phyloP scores from a whole-genome alignment of 2,113 vertebrate species.

The Capricornis sumatraensis region DNA sequence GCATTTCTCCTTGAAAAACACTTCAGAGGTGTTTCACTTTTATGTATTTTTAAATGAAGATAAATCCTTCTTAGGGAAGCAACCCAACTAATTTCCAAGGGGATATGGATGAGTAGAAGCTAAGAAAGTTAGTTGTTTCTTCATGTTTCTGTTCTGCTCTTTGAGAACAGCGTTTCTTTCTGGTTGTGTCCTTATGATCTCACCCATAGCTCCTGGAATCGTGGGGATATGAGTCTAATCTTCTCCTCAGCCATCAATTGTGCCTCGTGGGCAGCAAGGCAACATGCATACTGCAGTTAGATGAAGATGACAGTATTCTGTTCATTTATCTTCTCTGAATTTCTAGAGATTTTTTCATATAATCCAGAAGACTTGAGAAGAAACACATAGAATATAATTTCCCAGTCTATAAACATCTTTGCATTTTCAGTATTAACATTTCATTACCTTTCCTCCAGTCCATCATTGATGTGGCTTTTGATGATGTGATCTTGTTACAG shows the following conservation, averaged over 20 bases:
- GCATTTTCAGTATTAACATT: constrained; percentile 24
- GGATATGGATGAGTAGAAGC: background rate
- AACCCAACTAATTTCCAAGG: background rate
- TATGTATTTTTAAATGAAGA: background rate
- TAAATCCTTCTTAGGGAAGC: background rate
- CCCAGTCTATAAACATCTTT: background rate
- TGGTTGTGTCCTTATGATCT: background rate
- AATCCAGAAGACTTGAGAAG: background rate
- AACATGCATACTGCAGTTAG: background rate
- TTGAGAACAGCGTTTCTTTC: background rate
- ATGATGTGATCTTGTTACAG: constrained; percentile 11
- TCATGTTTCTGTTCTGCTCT: background rate
- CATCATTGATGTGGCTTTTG: background rate
- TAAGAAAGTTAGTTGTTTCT: background rate
- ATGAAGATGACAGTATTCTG: background rate
- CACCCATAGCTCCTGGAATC: too few relatives aligned
- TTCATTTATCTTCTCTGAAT: background rate
- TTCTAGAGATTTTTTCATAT: background rate
- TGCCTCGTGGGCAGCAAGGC: background rate
- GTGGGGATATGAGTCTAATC: background rate
- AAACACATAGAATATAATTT: background rate
- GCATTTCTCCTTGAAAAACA: background rate
- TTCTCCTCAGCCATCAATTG: background rate
- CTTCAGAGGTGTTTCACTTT: background rate
- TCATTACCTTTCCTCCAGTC: background rate